Percentiles rank a stretch among this genome's conserved stretches.
Evolutionary conservation across 2,888 invertebrate species (phyloP).

Genomic region (Cephalotes varians): DNA sequence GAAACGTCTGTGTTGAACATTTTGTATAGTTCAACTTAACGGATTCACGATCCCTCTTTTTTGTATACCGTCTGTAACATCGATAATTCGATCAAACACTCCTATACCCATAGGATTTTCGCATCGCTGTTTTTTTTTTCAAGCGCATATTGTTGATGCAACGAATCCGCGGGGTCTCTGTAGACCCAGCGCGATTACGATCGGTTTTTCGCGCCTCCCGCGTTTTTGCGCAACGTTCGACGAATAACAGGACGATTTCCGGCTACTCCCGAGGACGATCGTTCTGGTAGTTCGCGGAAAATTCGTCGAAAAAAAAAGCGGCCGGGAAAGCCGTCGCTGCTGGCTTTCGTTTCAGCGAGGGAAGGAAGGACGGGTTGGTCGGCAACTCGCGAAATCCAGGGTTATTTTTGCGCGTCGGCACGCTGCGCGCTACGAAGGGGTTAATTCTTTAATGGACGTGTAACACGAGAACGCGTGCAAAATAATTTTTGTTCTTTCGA

Average conservation of each 20-base stretch:
- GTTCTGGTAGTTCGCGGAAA: constrained; percentile 52
- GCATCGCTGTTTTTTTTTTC: constrained; percentile 26
- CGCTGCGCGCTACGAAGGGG: constrained; percentile 33
- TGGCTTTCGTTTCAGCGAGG: constrained; percentile 26
- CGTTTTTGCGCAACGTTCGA: constrained; percentile 51
- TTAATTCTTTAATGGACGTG: constrained; percentile 52
- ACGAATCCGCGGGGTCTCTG: constrained; percentile 64
- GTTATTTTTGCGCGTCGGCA: constrained; percentile 45
- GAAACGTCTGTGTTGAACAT: neutral
- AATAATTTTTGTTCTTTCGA: constrained; percentile 28
- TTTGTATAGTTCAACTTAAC: constrained; percentile 29
- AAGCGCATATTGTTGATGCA: constrained; percentile 55
- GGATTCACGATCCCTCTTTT: constrained; percentile 13
- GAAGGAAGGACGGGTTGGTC: neutral
- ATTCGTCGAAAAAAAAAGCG: constrained; percentile 44
- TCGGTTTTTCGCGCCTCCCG: constrained; percentile 63
- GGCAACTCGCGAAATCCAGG: constrained; percentile 45
- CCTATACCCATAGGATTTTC: constrained; percentile 46
- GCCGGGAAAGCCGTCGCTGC: constrained; percentile 17
- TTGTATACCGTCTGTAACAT: constrained; percentile 28
- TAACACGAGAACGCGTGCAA: neutral
- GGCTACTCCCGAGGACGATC: constrained; percentile 57
- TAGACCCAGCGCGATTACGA: constrained; percentile 62
- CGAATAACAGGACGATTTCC: constrained; percentile 58
- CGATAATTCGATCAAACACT: constrained; percentile 51